Evolutionary conservation across 2,888 invertebrate genomes (phyloP), one percentile per base, ranked within the genome.

Genomic region (Panopea generosa): DNA sequence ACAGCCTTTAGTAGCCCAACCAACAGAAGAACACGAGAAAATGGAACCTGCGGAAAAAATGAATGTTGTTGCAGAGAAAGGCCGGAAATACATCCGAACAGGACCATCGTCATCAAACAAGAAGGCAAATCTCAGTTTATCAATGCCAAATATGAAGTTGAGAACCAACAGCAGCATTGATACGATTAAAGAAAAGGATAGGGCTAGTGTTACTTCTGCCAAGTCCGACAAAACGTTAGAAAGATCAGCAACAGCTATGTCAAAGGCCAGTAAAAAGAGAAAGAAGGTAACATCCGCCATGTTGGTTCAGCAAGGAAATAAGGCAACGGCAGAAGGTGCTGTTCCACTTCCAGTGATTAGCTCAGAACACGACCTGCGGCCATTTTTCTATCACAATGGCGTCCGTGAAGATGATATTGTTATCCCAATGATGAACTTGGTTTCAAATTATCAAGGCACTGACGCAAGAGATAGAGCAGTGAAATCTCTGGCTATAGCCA

Each of bases 401-500:
- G 68, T 74, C 9, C 74, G 88, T 7, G 90, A 88, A 52, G 85
- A 84, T n/a, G 87, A 87, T 52, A 77, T 87, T 20, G 84, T 89
- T 1, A 79, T 84, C 2, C 84, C 89, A 9, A 85, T 91, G 40
- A 82, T 91, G 56, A 83, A 79, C 29, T 70, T 87, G 14, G 90
- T 90, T 24, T 68, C 90, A 9, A 84, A 86, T 50, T 85, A 91
- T 60, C 85, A 90, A 18, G 91, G 91, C 2, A 75, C 86, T n/a
- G 84, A 85, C 22, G 85, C 90, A 6, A 72, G 90, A 3, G 91
- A 92, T 53, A 88, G 91, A 47, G 92, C 92, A 56, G 87, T 90
- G 20, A 86, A 87, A 71, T 90, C 91, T n/a, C 78, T 92, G 65
- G 85, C 89, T 6, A 88, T 92, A n/a, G 91, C 92, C 9, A 90